Evolutionary conservation across 2,797 vertebrate genomes (phyloP), one percentile per base, ranked within the genome.

Genomic region (Oreochromis grahami): DNA sequence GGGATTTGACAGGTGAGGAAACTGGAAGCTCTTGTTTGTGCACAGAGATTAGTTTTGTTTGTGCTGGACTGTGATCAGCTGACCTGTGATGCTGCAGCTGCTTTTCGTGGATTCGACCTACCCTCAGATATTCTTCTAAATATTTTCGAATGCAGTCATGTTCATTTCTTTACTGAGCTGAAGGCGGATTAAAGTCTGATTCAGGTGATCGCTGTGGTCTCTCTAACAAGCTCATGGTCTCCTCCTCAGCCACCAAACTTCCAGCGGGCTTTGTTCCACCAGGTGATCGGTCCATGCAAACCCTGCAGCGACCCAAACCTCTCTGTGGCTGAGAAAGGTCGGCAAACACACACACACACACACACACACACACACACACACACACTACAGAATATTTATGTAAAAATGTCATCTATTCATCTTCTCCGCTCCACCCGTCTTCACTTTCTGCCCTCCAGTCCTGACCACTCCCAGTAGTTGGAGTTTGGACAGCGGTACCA

Each of bases 261-360:
- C 92, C 98, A 99, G 95, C 95, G 97, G 80, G 98, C 98, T 10
- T 93, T 99, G 88, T 97, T 98, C 93, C 98, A 99, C 91, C 98
- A 99, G 94, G 97, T 99, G 94, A 98, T 93, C 1, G 94, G 98
- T 85, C 97, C 98, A 0, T 99, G 98, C 92, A 99, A 99, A 94
- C 98, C 98, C 32, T 98, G 98, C 97, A 99, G 98, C 43, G 98
- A 99, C 93, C 98, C 98, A 79, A 99, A 99, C 95, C 97, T 99
- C 17, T 99, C 98, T 50, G 97, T 99, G 88, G 98, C 97, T 72
- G 98, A 99, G 94, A 99, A 99, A 98, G 98, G 98, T 99, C n/a
- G 6, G 96, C 94, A 3, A 0, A 15, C 45, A 3, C 76, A 17
- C 48, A 15, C 38, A 8, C 1, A 13, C 17, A 5, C 15, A 19